Base-by-base conservation (phyloP, 2,797 vertebrate species). In the Morelia viridis region DNA sequence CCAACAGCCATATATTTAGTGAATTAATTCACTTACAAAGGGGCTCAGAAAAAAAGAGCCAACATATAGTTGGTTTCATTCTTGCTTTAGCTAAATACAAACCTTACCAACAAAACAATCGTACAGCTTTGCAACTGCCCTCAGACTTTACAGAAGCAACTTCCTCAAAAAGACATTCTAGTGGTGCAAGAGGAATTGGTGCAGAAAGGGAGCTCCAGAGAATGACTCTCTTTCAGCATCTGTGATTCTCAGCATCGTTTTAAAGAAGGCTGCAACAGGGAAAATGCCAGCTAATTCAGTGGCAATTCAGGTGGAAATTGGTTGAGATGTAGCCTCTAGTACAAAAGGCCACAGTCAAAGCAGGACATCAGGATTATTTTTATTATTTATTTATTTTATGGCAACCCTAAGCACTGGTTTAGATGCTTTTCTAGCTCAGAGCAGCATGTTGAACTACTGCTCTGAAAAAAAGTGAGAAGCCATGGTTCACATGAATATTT, bases 21-120 rank as follows among this genome's bases (percentile, higher is more conserved):
- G 90, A 94, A 96, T 17, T 24, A 94, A 95, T 91, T 95, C 91
- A 93, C 92, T 96, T 93, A 83, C 68, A 65, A 31, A 0, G 4
- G 58, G 31, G 64, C 61, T 93, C 26, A 64, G 5, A 89, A 89
- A 91, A 86, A 91, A 57, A 92, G 19, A 76, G 62, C 84, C 31
- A 93, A 91, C 71, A 87, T 35, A 86, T 92, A 94, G 89, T 71
- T 80, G 90, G 91, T 92, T 91, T 95, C 87, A 88, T 41, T 91
- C 68, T 84, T 31, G 13, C 11, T 64, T 92, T 53, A 87, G 15
- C 17, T 94, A 58, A 8, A 89, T 53, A 58, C 61, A 83, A 85
- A 90, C 87, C 1, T 91, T 85, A 87, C 84, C 58, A n/a, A 62
- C 71, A 83, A 68, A 46, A 76, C 56, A 89, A 88, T 60, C 64